A percentile compares a stretch with the other conserved stretches of the same genome.
Evolutionary conservation across 1,140 invertebrate genomes (phyloP).

Genomic region (Papilio dardanus): DNA sequence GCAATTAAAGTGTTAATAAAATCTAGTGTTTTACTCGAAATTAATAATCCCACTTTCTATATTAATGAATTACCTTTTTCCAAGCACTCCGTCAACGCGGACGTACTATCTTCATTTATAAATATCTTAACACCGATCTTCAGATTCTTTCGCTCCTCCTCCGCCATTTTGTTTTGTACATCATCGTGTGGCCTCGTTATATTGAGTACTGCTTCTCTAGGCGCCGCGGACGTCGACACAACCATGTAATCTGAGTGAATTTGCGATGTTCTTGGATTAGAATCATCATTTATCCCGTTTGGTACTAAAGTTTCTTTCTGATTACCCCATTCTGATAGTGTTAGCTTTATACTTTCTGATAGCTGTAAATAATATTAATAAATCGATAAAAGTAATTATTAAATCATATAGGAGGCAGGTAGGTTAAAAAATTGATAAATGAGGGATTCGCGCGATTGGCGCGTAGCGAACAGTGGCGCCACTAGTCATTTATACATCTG

Average conservation of each 20-base stretch:
- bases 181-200: slow-evolving; percentile 83
- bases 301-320: slow-evolving; percentile 57
- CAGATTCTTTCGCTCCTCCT: slow-evolving; percentile 84
- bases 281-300: slow-evolving; percentile 55
- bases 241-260: slow-evolving; percentile 67
- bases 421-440: neutral
- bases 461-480: neutral
- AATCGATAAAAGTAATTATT: neutral
- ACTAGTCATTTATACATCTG: neutral
- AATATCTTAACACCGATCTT: slow-evolving; percentile 87
- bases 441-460: neutral
- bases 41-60: neutral
- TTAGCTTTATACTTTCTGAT: slow-evolving; percentile 87
- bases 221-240: slow-evolving; percentile 51
- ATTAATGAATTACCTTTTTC: slow-evolving; percentile 80
- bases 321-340: slow-evolving; percentile 81
- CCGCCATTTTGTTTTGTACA: slow-evolving; percentile 83
- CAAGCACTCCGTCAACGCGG: slow-evolving; percentile 82
- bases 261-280: slow-evolving; percentile 44
- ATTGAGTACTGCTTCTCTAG: slow-evolving; percentile 62
- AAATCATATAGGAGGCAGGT: neutral
- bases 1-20: too few species aligned
- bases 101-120: slow-evolving; percentile 83
- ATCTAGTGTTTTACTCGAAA: too few species aligned
- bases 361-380: slow-evolving; percentile 78